phyloP scores from a whole-genome alignment of 2,113 vertebrate genomes.

The Elephantulus edwardii region DNA sequence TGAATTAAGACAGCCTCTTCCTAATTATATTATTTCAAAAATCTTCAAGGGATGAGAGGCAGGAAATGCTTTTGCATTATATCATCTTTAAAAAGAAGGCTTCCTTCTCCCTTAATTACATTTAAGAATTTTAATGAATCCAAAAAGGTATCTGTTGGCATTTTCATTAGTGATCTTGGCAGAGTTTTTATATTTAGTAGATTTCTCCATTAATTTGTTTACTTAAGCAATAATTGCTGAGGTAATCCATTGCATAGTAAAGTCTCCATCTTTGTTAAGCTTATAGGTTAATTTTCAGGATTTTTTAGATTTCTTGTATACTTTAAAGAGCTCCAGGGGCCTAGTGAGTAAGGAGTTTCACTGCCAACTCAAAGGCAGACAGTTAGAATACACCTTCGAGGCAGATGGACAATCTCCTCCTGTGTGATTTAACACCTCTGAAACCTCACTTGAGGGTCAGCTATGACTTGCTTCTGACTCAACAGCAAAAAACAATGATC shows the following conservation, averaged over 20 bases:
- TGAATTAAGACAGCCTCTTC: background rate
- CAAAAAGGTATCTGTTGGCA: background rate
- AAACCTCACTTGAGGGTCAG: too few relatives aligned
- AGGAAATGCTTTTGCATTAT: background rate
- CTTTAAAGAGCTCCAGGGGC: background rate
- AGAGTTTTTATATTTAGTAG: background rate
- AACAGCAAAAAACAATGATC: too few relatives aligned
- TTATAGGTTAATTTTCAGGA: background rate
- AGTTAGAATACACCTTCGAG: too few relatives aligned
- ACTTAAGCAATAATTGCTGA: background rate
- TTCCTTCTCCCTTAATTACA: background rate
- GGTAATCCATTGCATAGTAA: background rate
- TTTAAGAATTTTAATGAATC: background rate
- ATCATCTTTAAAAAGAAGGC: background rate
- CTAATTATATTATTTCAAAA: background rate
- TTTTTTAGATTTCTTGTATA: background rate
- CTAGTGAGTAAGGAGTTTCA: too few relatives aligned
- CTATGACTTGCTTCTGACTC: too few relatives aligned
- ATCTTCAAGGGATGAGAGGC: background rate
- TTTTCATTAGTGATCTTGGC: background rate
- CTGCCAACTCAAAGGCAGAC: too few relatives aligned
- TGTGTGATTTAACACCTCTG: too few relatives aligned
- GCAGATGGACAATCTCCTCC: too few relatives aligned
- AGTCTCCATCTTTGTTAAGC: background rate
- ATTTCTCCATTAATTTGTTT: slow-evolving; percentile 11